Conservation (phyloP, 23 tunicate species). For the Phallusia fumigata region DNA sequence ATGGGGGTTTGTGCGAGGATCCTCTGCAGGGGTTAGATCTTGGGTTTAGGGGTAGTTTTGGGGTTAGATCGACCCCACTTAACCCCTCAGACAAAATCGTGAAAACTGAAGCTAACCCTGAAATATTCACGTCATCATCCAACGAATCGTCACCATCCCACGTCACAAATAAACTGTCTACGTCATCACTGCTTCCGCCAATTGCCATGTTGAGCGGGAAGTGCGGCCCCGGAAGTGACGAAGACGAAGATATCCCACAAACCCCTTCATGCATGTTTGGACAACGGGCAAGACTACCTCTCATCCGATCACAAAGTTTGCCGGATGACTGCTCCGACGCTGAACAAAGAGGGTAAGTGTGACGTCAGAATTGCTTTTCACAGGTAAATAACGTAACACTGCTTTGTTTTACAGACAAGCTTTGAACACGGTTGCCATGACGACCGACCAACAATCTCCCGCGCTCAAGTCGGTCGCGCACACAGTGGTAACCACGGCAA, state of each 20-base stretch:
- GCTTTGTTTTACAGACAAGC: background rate
- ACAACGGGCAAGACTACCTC: constrained; percentile 24
- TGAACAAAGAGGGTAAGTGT: background rate
- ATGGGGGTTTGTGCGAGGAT: background rate
- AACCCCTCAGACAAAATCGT: background rate
- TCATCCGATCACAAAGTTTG: background rate
- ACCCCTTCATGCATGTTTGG: constrained; percentile 39
- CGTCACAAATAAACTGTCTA: background rate
- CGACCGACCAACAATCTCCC: constrained; percentile 18
- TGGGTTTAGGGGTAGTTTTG: constrained; percentile 5
- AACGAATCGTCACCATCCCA: background rate
- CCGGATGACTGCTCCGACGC: background rate
- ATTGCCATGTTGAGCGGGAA: constrained; percentile 38
- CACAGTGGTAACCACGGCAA: constrained; percentile 18
- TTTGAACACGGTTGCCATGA: background rate
- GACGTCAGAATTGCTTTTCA: background rate
- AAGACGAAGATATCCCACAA: background rate
- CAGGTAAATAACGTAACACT: background rate
- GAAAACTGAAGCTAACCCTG: background rate
- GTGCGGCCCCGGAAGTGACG: background rate
- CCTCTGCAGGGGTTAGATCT: background rate
- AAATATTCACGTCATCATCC: background rate
- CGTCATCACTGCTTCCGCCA: constrained; percentile 37
- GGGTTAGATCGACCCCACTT: constrained; percentile 4
- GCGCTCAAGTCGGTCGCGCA: constrained; percentile 44